Conservation (phyloP, 2,797 vertebrate species). For the Cyclopterus lumpus region DNA sequence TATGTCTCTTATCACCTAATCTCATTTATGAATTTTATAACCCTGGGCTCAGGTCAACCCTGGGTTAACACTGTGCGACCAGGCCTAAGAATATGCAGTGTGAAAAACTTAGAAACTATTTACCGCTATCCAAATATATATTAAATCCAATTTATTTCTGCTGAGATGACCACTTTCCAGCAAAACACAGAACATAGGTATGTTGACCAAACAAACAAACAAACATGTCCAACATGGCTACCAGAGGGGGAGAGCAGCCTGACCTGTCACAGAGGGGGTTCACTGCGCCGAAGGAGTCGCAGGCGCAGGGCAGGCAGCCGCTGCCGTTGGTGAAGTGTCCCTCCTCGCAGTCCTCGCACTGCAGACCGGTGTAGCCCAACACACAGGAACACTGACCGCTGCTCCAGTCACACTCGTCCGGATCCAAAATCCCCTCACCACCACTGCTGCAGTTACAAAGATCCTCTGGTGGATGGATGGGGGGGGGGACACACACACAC, state of each 20-base stretch:
- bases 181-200: neutral
- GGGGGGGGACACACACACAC: neutral
- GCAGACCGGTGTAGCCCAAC: constrained; percentile 78
- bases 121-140: neutral
- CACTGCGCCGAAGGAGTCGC: constrained; percentile 82
- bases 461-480: constrained; percentile 61
- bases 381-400: constrained; percentile 83
- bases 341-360: constrained; percentile 85
- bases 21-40: too few species aligned
- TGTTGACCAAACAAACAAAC: constrained; percentile 18
- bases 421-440: constrained; percentile 76
- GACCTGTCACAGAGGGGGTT: constrained; percentile 84
- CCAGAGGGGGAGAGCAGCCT: constrained; percentile 34
- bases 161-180: neutral
- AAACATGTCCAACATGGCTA: neutral
- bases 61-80: neutral
- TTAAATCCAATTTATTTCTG: neutral
- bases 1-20: neutral
- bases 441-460: constrained; percentile 85
- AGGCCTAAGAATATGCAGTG: neutral
- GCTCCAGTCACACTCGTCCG: constrained; percentile 74
- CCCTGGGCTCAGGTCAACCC: neutral
- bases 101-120: neutral
- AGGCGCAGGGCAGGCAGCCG: constrained; percentile 82
- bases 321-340: constrained; percentile 83